These are phyloP conservation scores for Siderastrea siderea DNA, from an alignment of 92 coral and sea anemone species.

Conservation along the genomic window DNA sequence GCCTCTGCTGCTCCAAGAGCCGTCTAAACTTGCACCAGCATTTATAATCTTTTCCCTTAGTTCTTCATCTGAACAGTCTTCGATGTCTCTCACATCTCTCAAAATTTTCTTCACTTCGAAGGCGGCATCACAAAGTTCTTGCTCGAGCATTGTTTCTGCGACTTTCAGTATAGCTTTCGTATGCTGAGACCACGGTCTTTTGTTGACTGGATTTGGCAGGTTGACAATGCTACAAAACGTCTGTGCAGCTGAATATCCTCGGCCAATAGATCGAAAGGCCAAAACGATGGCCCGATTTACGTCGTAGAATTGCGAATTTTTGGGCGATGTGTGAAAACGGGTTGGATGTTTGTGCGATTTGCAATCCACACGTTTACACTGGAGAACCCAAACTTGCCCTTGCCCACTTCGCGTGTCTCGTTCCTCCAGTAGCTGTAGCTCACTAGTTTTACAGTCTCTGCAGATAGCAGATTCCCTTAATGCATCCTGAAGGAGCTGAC, in stretches of 20 bases:
- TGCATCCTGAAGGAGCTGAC: slow-evolving; percentile 13
- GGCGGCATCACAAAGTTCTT: slow-evolving; percentile 47
- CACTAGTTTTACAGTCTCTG: background rate
- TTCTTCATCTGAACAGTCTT: slow-evolving; percentile 31
- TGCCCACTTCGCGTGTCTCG: slow-evolving; percentile 39
- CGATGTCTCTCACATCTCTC: slow-evolving; percentile 30
- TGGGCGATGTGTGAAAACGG: slow-evolving; percentile 51
- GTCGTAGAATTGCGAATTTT: slow-evolving; percentile 45
- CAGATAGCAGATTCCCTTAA: no score
- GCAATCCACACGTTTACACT: slow-evolving; percentile 43
- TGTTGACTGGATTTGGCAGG: slow-evolving; percentile 38
- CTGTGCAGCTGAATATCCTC: slow-evolving; percentile 64
- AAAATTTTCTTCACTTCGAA: slow-evolving; percentile 38
- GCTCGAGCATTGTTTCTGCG: slow-evolving; percentile 23
- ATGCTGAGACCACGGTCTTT: slow-evolving; percentile 52
- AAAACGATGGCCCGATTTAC: slow-evolving; percentile 62
- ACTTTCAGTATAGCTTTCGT: slow-evolving; percentile 27
- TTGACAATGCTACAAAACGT: slow-evolving; percentile 56
- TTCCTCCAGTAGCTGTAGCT: slow-evolving; percentile 29
- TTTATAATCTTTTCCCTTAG: slow-evolving; percentile 36
- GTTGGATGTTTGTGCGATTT: slow-evolving; percentile 4
- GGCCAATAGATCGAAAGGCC: slow-evolving; percentile 62
- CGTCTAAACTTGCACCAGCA: slow-evolving; percentile 54
- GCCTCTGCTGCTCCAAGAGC: slow-evolving; percentile 74
- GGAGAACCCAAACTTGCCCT: slow-evolving; percentile 42